Evolutionary conservation across 2,797 vertebrate genomes (phyloP).

Genomic region (Pangasius krempfi): DNA sequence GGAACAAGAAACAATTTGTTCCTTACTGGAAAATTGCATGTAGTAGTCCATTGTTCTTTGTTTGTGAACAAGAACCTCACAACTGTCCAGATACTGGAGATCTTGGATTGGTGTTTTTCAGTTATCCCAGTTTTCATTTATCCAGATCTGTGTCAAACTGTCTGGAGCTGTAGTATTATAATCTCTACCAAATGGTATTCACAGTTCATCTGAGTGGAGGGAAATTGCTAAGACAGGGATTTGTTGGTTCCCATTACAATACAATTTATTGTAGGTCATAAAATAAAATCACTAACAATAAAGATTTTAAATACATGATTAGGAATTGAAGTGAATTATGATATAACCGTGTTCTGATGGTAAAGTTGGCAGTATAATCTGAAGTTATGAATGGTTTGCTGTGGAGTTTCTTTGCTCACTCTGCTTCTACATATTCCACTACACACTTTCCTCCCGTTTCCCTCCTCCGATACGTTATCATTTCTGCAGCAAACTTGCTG

Average conservation of each 20-base stretch:
- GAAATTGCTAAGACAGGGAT: not conserved
- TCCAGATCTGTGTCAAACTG: not conserved
- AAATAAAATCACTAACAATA: not conserved
- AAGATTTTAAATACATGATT: not conserved
- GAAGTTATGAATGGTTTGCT: not conserved
- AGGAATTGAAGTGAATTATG: not conserved
- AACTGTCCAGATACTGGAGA: not conserved
- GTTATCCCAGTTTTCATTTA: not conserved
- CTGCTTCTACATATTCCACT: constrained; percentile 6
- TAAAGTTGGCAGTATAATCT: not conserved
- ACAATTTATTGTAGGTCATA: not conserved
- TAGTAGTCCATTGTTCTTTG: not conserved
- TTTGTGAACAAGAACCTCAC: not conserved
- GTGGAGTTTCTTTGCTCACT: not conserved
- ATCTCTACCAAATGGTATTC: not conserved
- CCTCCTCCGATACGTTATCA: constrained; percentile 19
- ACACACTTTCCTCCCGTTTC: constrained; percentile 33
- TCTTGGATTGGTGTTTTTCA: not conserved
- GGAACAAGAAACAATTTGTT: not conserved
- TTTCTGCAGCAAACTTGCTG: constrained; percentile 6
- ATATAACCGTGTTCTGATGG: not conserved
- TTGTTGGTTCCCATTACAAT: not conserved
- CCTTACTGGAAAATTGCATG: not conserved
- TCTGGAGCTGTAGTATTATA: not conserved
- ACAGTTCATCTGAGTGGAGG: not conserved